These are phyloP conservation scores for Reinhardtius hippoglossoides DNA, from an alignment of 2,113 vertebrate genomes.

Conservation along the genomic window DNA sequence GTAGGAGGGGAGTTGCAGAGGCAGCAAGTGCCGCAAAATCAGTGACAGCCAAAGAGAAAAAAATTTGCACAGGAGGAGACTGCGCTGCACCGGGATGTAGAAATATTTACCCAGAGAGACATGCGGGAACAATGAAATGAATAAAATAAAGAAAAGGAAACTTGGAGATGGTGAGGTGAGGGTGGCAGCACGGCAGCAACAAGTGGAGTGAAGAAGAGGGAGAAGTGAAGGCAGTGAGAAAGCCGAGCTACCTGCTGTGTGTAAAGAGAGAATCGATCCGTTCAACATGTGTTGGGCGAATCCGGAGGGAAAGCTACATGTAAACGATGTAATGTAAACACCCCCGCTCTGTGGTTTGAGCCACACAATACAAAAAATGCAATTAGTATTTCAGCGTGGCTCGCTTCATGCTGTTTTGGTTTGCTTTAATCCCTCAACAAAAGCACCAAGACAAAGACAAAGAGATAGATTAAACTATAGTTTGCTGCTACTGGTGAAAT, in stretches of 20 bases:
- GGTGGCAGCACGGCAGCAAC: slow-evolving; percentile 16
- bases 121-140: neutral
- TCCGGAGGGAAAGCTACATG: slow-evolving; percentile 44
- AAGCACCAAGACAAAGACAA: slow-evolving; percentile 9
- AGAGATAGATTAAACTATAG: slow-evolving; percentile 17
- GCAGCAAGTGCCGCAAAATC: slow-evolving; percentile 40
- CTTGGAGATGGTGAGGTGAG: neutral
- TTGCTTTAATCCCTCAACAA: slow-evolving; percentile 43
- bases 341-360: slow-evolving; percentile 25
- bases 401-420: slow-evolving; percentile 18
- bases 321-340: slow-evolving; percentile 60
- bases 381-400: slow-evolving; percentile 55
- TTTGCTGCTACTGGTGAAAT: slow-evolving; percentile 11
- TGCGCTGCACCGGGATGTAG: slow-evolving; percentile 33
- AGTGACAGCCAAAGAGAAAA: slow-evolving; percentile 50
- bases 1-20: slow-evolving; percentile 38
- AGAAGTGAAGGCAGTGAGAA: neutral
- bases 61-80: slow-evolving; percentile 56
- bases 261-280: slow-evolving; percentile 39
- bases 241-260: slow-evolving; percentile 24
- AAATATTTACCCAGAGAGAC: slow-evolving; percentile 27
- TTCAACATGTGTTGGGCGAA: slow-evolving; percentile 32
- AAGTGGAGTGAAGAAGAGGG: slow-evolving; percentile 8
- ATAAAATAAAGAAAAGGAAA: slow-evolving; percentile 1
- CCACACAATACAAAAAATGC: slow-evolving; percentile 35